phyloP scores from a whole-genome alignment of 2,113 vertebrate species.

The Hypomesus transpacificus region DNA sequence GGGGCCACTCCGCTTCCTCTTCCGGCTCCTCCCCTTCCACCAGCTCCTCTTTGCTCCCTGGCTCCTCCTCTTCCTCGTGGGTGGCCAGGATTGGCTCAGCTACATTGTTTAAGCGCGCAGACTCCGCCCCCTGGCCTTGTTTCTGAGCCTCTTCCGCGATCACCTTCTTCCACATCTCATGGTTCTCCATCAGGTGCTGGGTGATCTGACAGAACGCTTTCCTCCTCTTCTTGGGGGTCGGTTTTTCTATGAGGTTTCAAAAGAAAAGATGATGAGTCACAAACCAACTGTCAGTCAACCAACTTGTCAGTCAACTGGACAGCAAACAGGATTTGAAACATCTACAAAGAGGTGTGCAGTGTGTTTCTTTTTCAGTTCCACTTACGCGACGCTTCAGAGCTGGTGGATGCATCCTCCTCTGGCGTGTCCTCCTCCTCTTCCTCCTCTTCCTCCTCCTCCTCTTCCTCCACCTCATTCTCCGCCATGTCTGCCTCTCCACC shows the following conservation, averaged over 20 bases:
- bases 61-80: conserved; percentile 89
- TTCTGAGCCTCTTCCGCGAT: conserved; percentile 81
- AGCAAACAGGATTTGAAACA: no score
- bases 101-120: conserved; percentile 64
- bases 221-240: conserved; percentile 78
- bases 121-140: conserved; percentile 65
- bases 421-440: conserved; percentile 60
- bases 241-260: conserved; percentile 75
- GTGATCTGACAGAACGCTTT: conserved; percentile 94
- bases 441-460: conserved; percentile 66
- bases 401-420: conserved; percentile 81
- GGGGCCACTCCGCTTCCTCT: conserved; percentile 52
- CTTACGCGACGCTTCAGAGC: conserved; percentile 77
- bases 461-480: conserved; percentile 64
- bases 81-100: conserved; percentile 89
- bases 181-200: conserved; percentile 93
- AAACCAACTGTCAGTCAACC: not conserved
- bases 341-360: no score
- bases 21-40: conserved; percentile 71
- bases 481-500: conserved; percentile 77
- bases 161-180: conserved; percentile 98
- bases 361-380: no score
- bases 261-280: not conserved
- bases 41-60: conserved; percentile 66
- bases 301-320: no score